Base-by-base conservation (phyloP, 2,888 invertebrate genomes). In the Cephus nigrinus region DNA sequence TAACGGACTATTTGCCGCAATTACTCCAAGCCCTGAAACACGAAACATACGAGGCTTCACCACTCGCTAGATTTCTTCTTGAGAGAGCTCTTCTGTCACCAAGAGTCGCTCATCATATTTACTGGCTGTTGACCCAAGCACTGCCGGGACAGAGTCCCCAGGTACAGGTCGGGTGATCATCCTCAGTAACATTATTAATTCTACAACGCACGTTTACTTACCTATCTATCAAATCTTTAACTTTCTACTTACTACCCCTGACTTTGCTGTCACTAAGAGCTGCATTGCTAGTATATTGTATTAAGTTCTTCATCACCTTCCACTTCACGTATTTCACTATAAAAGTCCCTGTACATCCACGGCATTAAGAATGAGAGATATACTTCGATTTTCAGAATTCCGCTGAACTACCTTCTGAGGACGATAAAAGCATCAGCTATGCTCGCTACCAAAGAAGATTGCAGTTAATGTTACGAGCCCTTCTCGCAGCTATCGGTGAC, bases 1-100 rank as follows among this genome's bases (percentile, higher is more conserved):
- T 99, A 71, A 96, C 97, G 68, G 97, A 98, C 89, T 97, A 97
- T 90, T 92, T 99, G 86, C 99, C 99, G 1, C 99, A 99, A 89
- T 93, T 99, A 15, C 95, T 98, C 72, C 98, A 98, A 92, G 98
- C 96, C 81, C 92, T 97, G 87, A 97, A 96, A 84, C 97, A 95
- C 91, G 98, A 97, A 93, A 98, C 96, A 1, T 98, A 97, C 89
- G 98, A 98, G 90, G 95, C 96, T 73, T 98, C 98, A 23, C 94
- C 97, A 0, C 93, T 99, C 77, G 96, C 98, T 0, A 93, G 94
- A 84, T 95, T 98, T 87, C 92, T 98, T 75, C 92, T 98, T 32
- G 96, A 97, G 81, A 94, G 97, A 80, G 95, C 98, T 0, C 93
- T 98, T 79, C 93, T 95, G 40, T 97, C 97, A 30, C 97, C 98